Evolutionary conservation across 2,888 invertebrate species (phyloP).

Genomic region (Timema cristinae): DNA sequence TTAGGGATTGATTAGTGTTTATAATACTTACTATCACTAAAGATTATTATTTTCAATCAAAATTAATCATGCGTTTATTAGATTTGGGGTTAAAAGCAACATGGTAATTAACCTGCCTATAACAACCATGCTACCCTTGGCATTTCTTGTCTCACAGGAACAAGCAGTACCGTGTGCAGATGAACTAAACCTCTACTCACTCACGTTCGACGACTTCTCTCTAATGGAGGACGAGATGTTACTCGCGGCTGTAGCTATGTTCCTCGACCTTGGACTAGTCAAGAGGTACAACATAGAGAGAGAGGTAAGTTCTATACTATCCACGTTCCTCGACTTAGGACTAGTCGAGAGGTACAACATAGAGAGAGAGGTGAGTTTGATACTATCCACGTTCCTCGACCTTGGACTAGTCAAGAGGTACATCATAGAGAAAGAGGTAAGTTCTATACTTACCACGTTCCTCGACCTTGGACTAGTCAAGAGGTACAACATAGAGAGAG

Average conservation of each 20-base stretch:
- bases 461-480: constrained; percentile 47
- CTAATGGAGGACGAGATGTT: constrained; percentile 49
- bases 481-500: constrained; percentile 48
- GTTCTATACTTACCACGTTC: constrained; percentile 43
- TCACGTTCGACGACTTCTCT: constrained; percentile 51
- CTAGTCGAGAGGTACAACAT: constrained; percentile 48
- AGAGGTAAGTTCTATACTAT: constrained; percentile 40
- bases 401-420: constrained; percentile 47
- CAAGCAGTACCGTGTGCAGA: constrained; percentile 42
- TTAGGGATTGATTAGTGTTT: too few relatives aligned
- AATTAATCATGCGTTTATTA: too few relatives aligned
- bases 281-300: constrained; percentile 48
- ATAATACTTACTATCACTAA: too few relatives aligned
- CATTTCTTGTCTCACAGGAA: constrained; percentile 34
- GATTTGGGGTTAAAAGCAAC: too few relatives aligned
- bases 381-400: constrained; percentile 46
- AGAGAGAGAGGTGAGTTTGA: constrained; percentile 44
- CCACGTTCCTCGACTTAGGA: constrained; percentile 50
- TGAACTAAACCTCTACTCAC: constrained; percentile 44
- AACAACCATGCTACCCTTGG: too few relatives aligned
- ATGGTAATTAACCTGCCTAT: too few relatives aligned
- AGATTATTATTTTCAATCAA: too few relatives aligned
- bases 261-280: constrained; percentile 48
- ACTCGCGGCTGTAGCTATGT: constrained; percentile 48
- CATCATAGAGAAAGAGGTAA: constrained; percentile 48